phyloP scores from a whole-genome alignment of 2,888 invertebrate species.

The Strigamia maritima region DNA sequence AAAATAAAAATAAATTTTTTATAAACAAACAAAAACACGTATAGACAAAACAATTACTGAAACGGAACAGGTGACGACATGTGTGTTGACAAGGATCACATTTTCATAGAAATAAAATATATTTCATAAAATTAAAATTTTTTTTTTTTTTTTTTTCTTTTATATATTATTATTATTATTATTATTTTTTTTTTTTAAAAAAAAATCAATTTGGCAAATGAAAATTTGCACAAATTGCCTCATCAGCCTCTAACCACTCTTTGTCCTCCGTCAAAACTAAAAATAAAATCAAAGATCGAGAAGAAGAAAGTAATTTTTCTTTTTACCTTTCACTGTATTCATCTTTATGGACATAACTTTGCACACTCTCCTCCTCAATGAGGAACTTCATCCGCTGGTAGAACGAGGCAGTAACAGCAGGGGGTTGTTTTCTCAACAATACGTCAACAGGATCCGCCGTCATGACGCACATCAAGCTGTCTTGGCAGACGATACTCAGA shows the following conservation, averaged over 20 bases:
- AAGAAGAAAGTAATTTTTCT: not conserved
- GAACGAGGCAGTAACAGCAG: slow-evolving; percentile 95
- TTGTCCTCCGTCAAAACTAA: slow-evolving; percentile 32
- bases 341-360: slow-evolving; percentile 92
- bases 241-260: slow-evolving; percentile 32
- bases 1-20: not conserved
- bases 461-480: slow-evolving; percentile 85
- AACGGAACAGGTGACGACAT: slow-evolving; percentile 31
- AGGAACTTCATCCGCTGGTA: slow-evolving; percentile 97
- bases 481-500: slow-evolving; percentile 72
- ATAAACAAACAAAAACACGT: slow-evolving; percentile 17
- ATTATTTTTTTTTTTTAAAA: too few relatives aligned
- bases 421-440: slow-evolving; percentile 88
- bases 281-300: slow-evolving; percentile 6
- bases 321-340: slow-evolving; percentile 95
- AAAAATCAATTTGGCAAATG: slow-evolving; percentile 27
- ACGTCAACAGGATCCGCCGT: slow-evolving; percentile 96
- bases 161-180: not conserved
- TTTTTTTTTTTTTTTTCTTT: not conserved
- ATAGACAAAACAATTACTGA: slow-evolving; percentile 28
- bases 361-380: slow-evolving; percentile 95
- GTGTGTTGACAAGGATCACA: slow-evolving; percentile 36
- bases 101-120: slow-evolving; percentile 31
- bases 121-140: not conserved
- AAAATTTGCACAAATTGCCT: slow-evolving; percentile 29